Conservation (phyloP, 2,113 vertebrate genomes). For the Prietella phreatophila region DNA sequence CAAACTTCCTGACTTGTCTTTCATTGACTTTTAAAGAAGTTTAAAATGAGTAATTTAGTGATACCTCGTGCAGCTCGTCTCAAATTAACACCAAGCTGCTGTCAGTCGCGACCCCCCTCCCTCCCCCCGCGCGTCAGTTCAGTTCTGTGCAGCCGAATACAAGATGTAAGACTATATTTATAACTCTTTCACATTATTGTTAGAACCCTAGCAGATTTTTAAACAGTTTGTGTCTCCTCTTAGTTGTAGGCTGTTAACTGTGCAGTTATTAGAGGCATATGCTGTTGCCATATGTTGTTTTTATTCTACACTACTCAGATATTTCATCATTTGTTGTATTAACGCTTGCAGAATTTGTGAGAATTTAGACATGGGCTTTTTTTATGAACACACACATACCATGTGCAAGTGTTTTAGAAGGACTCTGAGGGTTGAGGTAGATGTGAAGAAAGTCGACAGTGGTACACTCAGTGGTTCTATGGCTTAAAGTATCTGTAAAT, state of each 20-base stretch:
- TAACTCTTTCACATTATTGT: background rate
- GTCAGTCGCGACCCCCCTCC: background rate
- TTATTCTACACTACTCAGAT: background rate
- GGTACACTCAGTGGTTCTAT: background rate
- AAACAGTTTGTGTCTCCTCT: background rate
- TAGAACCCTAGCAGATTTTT: background rate
- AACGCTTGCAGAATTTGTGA: background rate
- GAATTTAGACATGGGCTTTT: background rate
- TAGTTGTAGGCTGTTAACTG: background rate
- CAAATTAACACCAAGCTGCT: slow-evolving; percentile 3
- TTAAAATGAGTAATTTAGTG: background rate
- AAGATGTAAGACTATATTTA: background rate
- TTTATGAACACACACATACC: background rate
- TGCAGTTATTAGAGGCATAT: background rate
- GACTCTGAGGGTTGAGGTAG: background rate
- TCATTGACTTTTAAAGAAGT: slow-evolving; percentile 36
- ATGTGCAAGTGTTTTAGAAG: background rate
- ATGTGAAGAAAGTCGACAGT: background rate
- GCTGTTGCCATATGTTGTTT: slow-evolving; percentile 9
- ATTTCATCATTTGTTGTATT: slow-evolving; percentile 9
- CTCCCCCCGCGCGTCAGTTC: background rate
- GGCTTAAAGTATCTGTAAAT: background rate
- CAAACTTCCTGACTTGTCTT: slow-evolving; percentile 28
- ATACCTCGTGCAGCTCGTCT: background rate
- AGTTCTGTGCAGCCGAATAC: background rate